These are phyloP conservation scores for Eumaeus atala DNA, from an alignment of 1,140 invertebrate species.

Conservation along the genomic window DNA sequence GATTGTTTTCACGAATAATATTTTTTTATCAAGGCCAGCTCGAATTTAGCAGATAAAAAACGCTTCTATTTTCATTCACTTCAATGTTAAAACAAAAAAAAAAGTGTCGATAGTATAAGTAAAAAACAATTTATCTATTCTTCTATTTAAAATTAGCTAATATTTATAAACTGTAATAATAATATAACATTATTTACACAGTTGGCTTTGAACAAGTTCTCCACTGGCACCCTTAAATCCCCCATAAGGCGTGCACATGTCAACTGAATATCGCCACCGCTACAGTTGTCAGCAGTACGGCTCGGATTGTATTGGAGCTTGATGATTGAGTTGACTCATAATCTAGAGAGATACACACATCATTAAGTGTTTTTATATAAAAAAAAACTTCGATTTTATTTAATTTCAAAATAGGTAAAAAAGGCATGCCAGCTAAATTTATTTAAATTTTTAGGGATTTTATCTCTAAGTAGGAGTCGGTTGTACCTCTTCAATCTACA, in stretches of 20 bases:
- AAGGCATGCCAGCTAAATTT: no score
- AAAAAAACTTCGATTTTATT: no score
- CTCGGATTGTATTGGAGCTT: slow-evolving; percentile 29
- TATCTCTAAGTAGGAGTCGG: no score
- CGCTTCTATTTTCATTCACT: no score
- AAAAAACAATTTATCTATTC: no score
- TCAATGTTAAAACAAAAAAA: no score
- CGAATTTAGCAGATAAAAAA: no score
- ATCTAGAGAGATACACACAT: slow-evolving; percentile 33
- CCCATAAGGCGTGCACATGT: slow-evolving; percentile 25
- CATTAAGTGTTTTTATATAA: background rate
- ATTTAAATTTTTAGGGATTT: no score
- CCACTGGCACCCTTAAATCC: background rate
- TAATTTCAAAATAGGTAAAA: background rate
- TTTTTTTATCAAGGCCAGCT: no score
- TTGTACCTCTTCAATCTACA: no score
- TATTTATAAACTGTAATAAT: background rate
- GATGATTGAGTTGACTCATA: slow-evolving; percentile 63
- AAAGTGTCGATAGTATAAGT: no score
- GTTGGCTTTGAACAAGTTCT: slow-evolving; percentile 20
- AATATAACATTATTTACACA: slow-evolving; percentile 1
- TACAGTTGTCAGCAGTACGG: slow-evolving; percentile 24
- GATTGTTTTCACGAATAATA: no score
- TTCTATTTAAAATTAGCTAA: background rate
- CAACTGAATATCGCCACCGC: slow-evolving; percentile 43